Conservation (phyloP, 1,140 invertebrate species). For the Trichonephila clavipes region DNA sequence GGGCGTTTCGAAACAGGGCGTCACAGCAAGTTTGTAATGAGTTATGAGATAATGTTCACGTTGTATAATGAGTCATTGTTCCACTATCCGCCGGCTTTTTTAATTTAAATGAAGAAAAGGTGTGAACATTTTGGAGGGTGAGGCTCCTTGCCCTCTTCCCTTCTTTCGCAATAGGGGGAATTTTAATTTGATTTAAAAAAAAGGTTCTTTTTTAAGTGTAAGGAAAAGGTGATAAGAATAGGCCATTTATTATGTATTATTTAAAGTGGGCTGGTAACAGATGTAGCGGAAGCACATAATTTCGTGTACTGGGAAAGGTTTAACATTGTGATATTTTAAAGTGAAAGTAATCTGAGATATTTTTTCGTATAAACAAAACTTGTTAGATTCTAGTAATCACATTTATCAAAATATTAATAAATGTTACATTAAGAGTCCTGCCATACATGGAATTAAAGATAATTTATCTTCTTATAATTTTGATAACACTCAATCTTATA, state of each 20-base stretch:
- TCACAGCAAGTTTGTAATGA: slow-evolving; percentile 52
- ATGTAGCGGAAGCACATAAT: neutral
- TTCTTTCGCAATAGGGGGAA: slow-evolving; percentile 21
- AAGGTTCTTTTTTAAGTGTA: neutral
- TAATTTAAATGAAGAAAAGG: slow-evolving; percentile 52
- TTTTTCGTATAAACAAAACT: too few species aligned
- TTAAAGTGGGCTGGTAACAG: neutral
- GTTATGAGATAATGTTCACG: slow-evolving; percentile 48
- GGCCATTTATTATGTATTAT: neutral
- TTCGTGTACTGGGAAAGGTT: neutral
- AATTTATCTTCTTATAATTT: too few species aligned
- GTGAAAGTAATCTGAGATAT: neutral
- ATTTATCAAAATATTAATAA: too few species aligned
- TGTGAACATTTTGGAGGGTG: neutral
- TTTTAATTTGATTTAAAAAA: slow-evolving; percentile 46
- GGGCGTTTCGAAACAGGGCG: slow-evolving; percentile 40
- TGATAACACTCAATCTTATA: too few species aligned
- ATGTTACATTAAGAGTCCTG: too few species aligned
- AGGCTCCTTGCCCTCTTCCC: neutral
- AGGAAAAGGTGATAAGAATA: neutral
- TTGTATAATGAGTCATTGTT: slow-evolving; percentile 68
- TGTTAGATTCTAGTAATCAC: too few species aligned
- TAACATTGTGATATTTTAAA: neutral
- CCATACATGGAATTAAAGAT: too few species aligned
- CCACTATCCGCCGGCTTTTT: slow-evolving; percentile 11